These are phyloP conservation scores for Metalampra italica DNA, from an alignment of 2,888 invertebrate species.

Conservation along the genomic window DNA sequence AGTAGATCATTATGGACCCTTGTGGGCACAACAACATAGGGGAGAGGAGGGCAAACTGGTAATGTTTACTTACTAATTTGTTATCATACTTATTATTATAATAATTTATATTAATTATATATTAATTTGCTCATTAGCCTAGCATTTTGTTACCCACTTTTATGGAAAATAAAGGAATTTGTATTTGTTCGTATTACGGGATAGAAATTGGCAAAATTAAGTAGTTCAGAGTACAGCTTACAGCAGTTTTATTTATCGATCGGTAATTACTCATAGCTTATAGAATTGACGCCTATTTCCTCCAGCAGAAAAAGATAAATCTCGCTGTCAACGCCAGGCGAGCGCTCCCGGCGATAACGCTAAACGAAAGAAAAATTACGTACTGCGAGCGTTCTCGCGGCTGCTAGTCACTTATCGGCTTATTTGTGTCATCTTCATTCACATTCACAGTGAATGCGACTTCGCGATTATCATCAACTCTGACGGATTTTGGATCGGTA, in stretches of 20 bases:
- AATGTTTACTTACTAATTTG: too few species aligned
- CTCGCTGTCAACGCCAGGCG: slow-evolving; percentile 22
- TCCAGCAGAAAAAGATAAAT: slow-evolving; percentile 16
- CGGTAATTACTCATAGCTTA: slow-evolving; percentile 1
- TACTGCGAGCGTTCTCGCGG: slow-evolving; percentile 7
- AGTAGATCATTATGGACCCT: too few species aligned
- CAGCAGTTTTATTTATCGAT: neutral
- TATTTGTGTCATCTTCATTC: slow-evolving; percentile 17
- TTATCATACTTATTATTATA: too few species aligned
- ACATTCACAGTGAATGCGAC: slow-evolving; percentile 4
- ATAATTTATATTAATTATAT: too few species aligned
- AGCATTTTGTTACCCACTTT: too few species aligned
- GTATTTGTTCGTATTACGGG: too few species aligned
- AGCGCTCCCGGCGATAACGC: slow-evolving; percentile 15
- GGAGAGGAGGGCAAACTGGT: too few species aligned
- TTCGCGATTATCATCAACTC: slow-evolving; percentile 3
- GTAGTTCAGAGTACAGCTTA: neutral
- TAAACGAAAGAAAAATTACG: slow-evolving; percentile 22
- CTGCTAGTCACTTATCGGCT: slow-evolving; percentile 15
- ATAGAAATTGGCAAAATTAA: too few species aligned
- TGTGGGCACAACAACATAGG: too few species aligned
- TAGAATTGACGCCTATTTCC: slow-evolving; percentile 4
- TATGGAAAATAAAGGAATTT: too few species aligned
- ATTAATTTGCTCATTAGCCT: too few species aligned
- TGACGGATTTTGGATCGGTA: neutral